These are phyloP conservation scores for Xenentodon cancila DNA, from an alignment of 2,797 vertebrate genomes.

Conservation along the genomic window DNA sequence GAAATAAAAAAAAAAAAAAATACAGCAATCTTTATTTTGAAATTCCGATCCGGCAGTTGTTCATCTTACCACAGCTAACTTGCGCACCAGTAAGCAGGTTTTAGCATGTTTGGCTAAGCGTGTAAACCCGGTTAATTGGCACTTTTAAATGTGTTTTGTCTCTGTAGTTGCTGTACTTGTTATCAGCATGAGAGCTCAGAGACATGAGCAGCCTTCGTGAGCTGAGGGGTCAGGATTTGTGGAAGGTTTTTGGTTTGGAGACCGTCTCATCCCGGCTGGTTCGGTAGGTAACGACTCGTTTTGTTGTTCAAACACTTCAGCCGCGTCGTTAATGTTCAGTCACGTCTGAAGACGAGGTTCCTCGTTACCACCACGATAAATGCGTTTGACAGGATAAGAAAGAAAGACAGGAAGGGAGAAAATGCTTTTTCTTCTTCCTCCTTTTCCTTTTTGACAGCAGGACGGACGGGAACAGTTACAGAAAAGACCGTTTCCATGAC, in stretches of 20 bases:
- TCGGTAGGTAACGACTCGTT: conserved; percentile 31
- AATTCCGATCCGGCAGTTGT: conserved; percentile 1
- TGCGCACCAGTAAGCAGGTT: not conserved
- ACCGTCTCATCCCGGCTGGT: no score
- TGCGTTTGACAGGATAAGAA: no score
- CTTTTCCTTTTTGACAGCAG: no score
- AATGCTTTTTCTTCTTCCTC: no score
- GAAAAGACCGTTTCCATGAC: no score
- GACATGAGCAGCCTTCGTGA: not conserved
- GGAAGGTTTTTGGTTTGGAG: no score
- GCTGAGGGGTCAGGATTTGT: conserved; percentile 10
- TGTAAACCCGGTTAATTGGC: conserved; percentile 17
- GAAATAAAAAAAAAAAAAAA: no score
- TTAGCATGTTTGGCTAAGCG: conserved; percentile 61
- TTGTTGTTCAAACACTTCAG: not conserved
- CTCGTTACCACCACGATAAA: no score
- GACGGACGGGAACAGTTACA: no score
- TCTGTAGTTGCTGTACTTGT: not conserved
- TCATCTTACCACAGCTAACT: rapidly evolving
- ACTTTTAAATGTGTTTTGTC: conserved; percentile 18
- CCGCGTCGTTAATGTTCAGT: not conserved
- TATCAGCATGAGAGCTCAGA: not conserved
- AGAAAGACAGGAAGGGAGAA: no score
- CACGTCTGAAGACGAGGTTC: no score
- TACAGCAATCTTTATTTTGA: conserved; percentile 44